phyloP scores from a whole-genome alignment of 2,888 invertebrate genomes.

The Drosophila yooni region DNA sequence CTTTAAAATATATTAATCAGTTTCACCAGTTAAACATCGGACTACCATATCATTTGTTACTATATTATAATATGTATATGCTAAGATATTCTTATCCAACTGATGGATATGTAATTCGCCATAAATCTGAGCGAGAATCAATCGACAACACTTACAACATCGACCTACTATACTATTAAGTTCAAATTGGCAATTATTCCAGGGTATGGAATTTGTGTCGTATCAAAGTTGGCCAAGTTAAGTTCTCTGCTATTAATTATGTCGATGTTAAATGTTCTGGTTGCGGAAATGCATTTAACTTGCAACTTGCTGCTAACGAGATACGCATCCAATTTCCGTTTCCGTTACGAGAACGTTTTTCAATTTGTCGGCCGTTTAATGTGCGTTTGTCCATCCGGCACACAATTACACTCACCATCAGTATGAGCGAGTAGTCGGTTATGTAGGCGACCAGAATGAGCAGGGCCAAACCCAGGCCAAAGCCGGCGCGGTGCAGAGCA shows the following conservation, averaged over 20 bases:
- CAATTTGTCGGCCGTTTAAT: slow-evolving; percentile 31
- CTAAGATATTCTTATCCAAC: neutral
- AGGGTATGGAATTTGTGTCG: neutral
- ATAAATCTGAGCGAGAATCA: neutral
- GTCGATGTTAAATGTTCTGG: slow-evolving; percentile 39
- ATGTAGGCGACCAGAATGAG: slow-evolving; percentile 90
- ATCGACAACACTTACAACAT: neutral
- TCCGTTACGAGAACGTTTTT: slow-evolving; percentile 37
- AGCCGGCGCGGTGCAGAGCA: slow-evolving; percentile 92
- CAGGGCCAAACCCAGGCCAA: slow-evolving; percentile 90
- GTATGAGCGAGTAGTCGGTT: slow-evolving; percentile 92
- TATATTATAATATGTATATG: too few species aligned
- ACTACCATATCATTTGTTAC: neutral
- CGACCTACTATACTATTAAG: neutral
- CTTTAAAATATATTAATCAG: neutral
- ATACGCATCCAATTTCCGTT: slow-evolving; percentile 60
- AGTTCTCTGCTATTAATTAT: slow-evolving; percentile 46
- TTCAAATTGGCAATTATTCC: neutral
- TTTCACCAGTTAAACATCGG: neutral
- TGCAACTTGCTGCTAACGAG: slow-evolving; percentile 19
- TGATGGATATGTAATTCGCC: neutral
- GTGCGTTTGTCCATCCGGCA: neutral
- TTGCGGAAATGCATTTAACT: slow-evolving; percentile 47
- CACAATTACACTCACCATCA: slow-evolving; percentile 88
- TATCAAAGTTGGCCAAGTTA: neutral